These are phyloP conservation scores for Enteromius anoplus DNA, from an alignment of 2,797 vertebrate genomes.

Conservation along the genomic window DNA sequence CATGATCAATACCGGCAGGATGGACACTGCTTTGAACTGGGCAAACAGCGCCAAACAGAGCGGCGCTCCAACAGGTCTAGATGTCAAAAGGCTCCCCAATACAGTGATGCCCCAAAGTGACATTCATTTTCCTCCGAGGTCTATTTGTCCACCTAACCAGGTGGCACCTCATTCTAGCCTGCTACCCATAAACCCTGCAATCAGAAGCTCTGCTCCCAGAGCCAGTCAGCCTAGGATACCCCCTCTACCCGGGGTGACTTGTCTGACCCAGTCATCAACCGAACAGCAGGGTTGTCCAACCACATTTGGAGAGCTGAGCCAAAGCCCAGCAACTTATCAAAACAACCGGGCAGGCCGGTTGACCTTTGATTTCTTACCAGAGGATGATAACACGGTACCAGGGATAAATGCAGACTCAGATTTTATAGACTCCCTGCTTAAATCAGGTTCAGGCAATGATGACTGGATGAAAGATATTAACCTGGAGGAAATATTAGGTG, in stretches of 20 bases:
- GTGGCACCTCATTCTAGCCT: constrained; percentile 82
- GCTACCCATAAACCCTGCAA: constrained; percentile 79
- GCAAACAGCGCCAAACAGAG: constrained; percentile 78
- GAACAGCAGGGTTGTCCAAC: constrained; percentile 79
- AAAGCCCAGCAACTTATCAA: constrained; percentile 79
- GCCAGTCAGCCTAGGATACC: constrained; percentile 74
- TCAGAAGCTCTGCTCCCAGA: constrained; percentile 80
- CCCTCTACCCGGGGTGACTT: constrained; percentile 72
- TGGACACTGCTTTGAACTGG: constrained; percentile 79
- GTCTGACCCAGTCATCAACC: constrained; percentile 81
- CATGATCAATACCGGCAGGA: constrained; percentile 73
- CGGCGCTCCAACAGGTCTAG: constrained; percentile 75
- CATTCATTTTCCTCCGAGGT: constrained; percentile 82
- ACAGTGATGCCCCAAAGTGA: constrained; percentile 78
- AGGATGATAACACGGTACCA: constrained; percentile 89
- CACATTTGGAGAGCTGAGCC: constrained; percentile 79
- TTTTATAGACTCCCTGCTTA: constrained; percentile 96
- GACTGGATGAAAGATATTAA: constrained; percentile 99
- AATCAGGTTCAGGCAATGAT: constrained; percentile 93
- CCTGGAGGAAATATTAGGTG: constrained; percentile 96
- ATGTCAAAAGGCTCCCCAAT: constrained; percentile 77
- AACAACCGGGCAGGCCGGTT: constrained; percentile 83
- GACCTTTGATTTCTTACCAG: constrained; percentile 93
- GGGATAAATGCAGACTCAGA: constrained; percentile 93
- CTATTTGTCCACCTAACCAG: constrained; percentile 83